phyloP scores from a whole-genome alignment of 2,113 vertebrate genomes.

The Hippocampus zosterae region DNA sequence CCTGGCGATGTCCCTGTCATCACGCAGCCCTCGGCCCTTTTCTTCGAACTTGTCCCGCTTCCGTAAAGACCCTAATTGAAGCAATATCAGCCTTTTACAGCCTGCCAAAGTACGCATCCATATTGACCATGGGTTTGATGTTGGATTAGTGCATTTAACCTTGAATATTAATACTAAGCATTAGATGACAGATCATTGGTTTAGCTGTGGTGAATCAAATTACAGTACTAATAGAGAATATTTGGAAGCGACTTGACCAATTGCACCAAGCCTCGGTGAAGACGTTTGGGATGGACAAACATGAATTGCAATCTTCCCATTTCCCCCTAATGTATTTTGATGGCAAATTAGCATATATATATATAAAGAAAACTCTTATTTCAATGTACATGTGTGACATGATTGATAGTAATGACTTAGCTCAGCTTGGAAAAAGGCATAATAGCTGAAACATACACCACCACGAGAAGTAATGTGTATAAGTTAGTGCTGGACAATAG shows the following conservation, averaged over 20 bases:
- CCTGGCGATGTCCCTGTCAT: conserved; percentile 35
- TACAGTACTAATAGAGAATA: conserved; percentile 5
- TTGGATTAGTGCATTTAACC: conserved; percentile 34
- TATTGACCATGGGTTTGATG: conserved; percentile 53
- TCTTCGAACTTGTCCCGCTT: conserved; percentile 8
- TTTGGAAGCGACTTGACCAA: conserved; percentile 9
- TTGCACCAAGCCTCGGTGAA: no score
- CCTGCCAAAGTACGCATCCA: conserved; percentile 48
- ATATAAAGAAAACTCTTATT: no score
- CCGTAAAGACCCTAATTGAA: conserved; percentile 54
- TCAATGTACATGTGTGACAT: no score
- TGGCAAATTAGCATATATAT: no score
- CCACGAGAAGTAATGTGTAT: no score
- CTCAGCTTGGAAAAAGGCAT: no score
- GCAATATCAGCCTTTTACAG: conserved; percentile 40
- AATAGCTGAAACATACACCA: no score
- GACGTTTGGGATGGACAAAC: no score
- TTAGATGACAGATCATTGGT: conserved; percentile 8
- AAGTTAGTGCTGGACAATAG: no score
- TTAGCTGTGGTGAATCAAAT: conserved; percentile 26
- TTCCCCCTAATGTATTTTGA: no score
- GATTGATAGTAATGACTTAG: no score
- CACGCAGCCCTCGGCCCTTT: conserved; percentile 12
- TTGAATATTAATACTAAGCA: conserved; percentile 24
- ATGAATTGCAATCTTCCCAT: no score